Base-by-base conservation (phyloP, 64 coral and sea anemone species). In the Montipora capricornis region DNA sequence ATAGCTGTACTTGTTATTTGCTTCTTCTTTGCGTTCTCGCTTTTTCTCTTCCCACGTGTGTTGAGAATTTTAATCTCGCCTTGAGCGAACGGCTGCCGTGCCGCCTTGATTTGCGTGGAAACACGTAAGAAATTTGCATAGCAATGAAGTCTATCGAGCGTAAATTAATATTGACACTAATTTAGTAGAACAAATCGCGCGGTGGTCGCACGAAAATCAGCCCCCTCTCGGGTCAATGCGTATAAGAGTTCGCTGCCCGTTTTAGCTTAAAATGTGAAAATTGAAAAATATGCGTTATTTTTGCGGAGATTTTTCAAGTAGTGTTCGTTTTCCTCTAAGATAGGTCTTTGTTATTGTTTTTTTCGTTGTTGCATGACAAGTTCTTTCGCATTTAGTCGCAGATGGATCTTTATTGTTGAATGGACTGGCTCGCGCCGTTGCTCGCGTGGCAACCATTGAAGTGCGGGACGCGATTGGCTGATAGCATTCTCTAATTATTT, bases 381-480 rank as follows among this genome's bases (percentile, higher is more conserved):
- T 16, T 86, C 48, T 64, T 64, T 64, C 61, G 45, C 82, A 73
- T 86, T 86, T 47, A 12, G 66, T 64, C 82, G 46, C 82, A 86
- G 82, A 86, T 86, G 64, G 66, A 86, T 10, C 15, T 86, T 51
- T 49, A 71, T 86, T 86, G 82, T 73, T 71, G 64, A 84, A 84
- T 84, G 81, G 81, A 84, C 26, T 47, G 60, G 59, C 81, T 84
- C 81, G 81, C 44, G 81, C 81, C 81, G 60, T 68, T 68, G 82
- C 66, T 86, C 82, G 64, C 82, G 82, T 86, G 82, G 82, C 82
- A 86, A 86, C 82, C 82, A 86, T 86, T 49, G 47, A 86, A 73
- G 17, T 22, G 44, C 6, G 66, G 8, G 44, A 26, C 67, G 46
- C 67, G 17, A 86, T 86, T 86, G 82, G 82, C 82, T 86, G 4